These are phyloP conservation scores for Cryptosula pallasiana DNA, from an alignment of 2,888 invertebrate species.

Conservation along the genomic window DNA sequence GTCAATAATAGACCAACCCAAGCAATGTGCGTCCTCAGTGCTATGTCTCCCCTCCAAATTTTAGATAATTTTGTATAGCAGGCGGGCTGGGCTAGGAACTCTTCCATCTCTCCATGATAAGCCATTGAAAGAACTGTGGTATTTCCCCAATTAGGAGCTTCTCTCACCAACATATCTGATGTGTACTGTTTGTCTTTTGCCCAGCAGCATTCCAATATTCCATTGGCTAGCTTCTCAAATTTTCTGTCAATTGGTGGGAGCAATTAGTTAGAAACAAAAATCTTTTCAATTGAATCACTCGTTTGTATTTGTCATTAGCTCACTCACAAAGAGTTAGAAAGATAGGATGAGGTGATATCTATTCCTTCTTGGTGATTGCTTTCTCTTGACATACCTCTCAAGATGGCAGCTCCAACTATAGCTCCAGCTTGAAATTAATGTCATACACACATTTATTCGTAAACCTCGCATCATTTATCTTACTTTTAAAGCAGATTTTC, in stretches of 20 bases:
- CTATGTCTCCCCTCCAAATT: constrained; percentile 11
- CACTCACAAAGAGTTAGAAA: constrained; percentile 3
- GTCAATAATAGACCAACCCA: no score
- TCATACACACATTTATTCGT: no score
- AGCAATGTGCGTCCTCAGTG: background rate
- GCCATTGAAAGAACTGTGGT: constrained; percentile 45
- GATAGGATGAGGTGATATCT: background rate
- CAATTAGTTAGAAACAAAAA: no score
- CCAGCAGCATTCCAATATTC: background rate
- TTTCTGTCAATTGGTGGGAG: background rate
- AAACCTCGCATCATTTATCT: no score
- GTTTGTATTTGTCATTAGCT: no score
- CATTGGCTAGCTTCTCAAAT: background rate
- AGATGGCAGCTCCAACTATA: background rate
- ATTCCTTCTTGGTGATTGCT: background rate
- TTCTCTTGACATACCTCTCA: background rate
- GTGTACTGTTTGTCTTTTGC: background rate
- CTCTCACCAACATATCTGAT: constrained; percentile 37
- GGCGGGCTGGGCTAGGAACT: background rate
- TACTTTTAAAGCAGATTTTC: no score
- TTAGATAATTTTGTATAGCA: background rate
- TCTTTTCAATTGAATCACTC: no score
- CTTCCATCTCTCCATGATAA: background rate
- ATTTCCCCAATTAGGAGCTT: constrained; percentile 39
- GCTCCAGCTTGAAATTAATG: constrained; percentile 1